Base-by-base conservation (phyloP, 2,797 vertebrate species). In the Cuniculus paca region DNA sequence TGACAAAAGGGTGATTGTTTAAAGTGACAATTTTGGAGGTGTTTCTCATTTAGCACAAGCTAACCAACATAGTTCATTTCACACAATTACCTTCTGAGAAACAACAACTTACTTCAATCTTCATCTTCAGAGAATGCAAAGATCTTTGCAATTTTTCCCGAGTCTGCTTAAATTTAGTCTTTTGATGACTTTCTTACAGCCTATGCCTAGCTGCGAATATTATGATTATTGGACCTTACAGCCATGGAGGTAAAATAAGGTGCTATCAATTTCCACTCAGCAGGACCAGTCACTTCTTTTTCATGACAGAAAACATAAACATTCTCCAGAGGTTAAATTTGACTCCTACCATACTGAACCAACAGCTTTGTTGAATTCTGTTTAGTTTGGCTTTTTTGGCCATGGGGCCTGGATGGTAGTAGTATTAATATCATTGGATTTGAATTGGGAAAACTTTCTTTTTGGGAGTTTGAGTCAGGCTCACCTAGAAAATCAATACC, bases 131-230 rank as follows among this genome's bases (percentile, higher is more conserved):
- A 68, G 22, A 90, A 92, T 12, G 48, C 22, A 78, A 91, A 85
- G 24, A 45, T 81, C 58, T 79, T 95, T 48, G n/a, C 45, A 81
- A 61, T 16, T 81, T 72, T 93, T 81, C 48, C 12, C n/a, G 14
- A 93, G 68, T 74, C 78, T 48, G 74, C 91, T 96, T 91, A 70
- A 70, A 88, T 94, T 65, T 88, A 72, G 31, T 52, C 61, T 81
- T 96, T 77, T 82, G 31, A 94, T 90, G 52, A 91, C 80, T 65
- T 89, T 78, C 81, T 92, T 45, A 63, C 12, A n/a, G 20, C 42
- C 65, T 42, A 89, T 84, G 2, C 6, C 3, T 52, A 45, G 78
- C 48, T 90, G 68, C 19, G 45, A 79, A 34, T 90, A 61, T 83
- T 79, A 77, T 20, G 74, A 61, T 72, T 86, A 50, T 12, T 90